These are phyloP conservation scores for Ellobius talpinus DNA, from an alignment of 2,113 vertebrate genomes.

Conservation along the genomic window DNA sequence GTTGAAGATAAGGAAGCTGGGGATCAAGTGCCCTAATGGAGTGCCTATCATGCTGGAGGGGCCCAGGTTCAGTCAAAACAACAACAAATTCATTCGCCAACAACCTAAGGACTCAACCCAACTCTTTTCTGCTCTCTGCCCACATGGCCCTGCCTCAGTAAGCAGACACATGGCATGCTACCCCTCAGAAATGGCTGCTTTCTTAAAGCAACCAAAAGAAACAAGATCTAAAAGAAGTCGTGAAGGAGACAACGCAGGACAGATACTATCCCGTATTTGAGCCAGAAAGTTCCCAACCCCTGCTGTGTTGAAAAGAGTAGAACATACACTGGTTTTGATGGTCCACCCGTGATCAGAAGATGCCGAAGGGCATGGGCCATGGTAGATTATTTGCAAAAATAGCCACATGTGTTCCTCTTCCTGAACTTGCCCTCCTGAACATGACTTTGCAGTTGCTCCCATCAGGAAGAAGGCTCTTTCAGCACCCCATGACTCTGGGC, in stretches of 20 bases:
- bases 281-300: conserved; percentile 53
- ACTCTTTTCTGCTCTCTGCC: background rate
- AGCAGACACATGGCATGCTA: background rate
- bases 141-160: background rate
- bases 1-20: background rate
- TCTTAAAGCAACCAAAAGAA: background rate
- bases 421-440: background rate
- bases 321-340: conserved; percentile 58
- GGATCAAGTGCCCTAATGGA: background rate
- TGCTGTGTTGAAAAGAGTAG: conserved; percentile 36
- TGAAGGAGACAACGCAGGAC: background rate
- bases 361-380: background rate
- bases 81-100: background rate
- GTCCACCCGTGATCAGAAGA: conserved; percentile 45
- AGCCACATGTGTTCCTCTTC: background rate
- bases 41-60: background rate
- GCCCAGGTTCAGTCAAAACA: background rate
- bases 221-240: background rate
- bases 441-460: background rate
- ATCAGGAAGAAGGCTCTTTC: background rate
- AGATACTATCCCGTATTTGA: conserved; percentile 30
- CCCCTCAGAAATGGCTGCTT: background rate
- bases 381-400: conserved; percentile 39
- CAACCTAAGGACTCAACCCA: background rate
- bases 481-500: background rate